These are phyloP conservation scores for Nesometra sesokonis DNA, from an alignment of 35 echinoderm and acorn worm species.

Conservation along the genomic window DNA sequence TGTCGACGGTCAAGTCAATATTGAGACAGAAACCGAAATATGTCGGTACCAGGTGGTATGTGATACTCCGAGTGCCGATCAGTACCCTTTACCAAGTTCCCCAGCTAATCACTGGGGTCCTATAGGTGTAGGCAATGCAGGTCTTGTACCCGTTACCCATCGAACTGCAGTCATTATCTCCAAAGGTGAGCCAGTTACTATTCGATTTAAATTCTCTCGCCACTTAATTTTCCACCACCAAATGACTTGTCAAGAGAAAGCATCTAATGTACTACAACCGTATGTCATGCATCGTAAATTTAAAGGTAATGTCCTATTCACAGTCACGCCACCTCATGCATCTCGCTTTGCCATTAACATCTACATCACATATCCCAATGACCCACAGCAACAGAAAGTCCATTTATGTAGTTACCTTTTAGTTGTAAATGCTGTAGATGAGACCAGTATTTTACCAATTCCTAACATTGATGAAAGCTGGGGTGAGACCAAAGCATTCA, in stretches of 20 bases:
- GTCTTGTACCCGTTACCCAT: constrained; percentile 56
- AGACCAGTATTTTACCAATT: constrained; percentile 28
- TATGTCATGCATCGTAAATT: constrained; percentile 52
- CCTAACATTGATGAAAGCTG: constrained; percentile 29
- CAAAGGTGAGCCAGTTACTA: constrained; percentile 34
- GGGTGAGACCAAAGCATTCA: constrained; percentile 41
- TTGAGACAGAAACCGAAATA: constrained; percentile 89
- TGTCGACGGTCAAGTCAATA: constrained; percentile 32
- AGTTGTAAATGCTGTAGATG: constrained; percentile 14
- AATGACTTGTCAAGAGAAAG: constrained; percentile 32
- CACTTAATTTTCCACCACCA: constrained; percentile 41
- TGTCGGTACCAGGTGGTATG: constrained; percentile 61
- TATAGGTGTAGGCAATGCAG: constrained; percentile 62
- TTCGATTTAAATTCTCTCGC: constrained; percentile 36
- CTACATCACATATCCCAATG: constrained; percentile 28
- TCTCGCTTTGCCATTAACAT: constrained; percentile 74
- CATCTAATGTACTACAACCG: constrained; percentile 7
- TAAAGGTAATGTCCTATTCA: constrained; percentile 52
- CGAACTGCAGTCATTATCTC: constrained; percentile 48
- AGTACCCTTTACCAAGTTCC: constrained; percentile 45
- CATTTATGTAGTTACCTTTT: constrained; percentile 86
- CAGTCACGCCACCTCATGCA: constrained; percentile 30
- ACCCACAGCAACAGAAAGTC: constrained; percentile 8
- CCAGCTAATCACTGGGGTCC: constrained; percentile 90
- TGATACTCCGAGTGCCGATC: constrained; percentile 45